phyloP scores from a whole-genome alignment of 2,888 invertebrate species.

The Oscheius sp. region DNA sequence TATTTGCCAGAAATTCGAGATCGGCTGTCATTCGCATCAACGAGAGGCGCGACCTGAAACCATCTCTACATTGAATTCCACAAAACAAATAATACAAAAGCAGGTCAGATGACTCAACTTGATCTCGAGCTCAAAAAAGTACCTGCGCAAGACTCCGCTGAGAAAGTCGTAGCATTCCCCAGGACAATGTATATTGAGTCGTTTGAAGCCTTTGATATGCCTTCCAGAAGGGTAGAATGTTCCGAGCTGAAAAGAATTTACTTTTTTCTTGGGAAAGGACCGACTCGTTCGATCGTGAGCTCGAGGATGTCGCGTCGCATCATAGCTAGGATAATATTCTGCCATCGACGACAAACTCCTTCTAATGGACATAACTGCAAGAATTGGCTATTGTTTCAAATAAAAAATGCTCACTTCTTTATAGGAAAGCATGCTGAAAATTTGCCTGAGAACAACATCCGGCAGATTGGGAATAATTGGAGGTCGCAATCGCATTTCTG shows the following conservation, averaged over 20 bases:
- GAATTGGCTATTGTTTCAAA: no score
- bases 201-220: conserved; percentile 48
- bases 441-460: conserved; percentile 47
- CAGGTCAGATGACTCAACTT: no score
- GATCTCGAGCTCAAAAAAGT: neutral
- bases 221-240: conserved; percentile 37
- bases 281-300: conserved; percentile 46
- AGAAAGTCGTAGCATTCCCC: conserved; percentile 47
- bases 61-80: no score
- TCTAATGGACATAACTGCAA: conserved; percentile 41
- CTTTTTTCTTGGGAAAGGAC: neutral
- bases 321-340: conserved; percentile 40
- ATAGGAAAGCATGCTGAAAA: conserved; percentile 37
- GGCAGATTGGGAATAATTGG: conserved; percentile 51
- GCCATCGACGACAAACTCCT: conserved; percentile 52
- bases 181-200: conserved; percentile 45
- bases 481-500: conserved; percentile 10
- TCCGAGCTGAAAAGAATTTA: conserved; percentile 33
- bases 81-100: no score
- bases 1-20: conserved; percentile 45
- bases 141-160: conserved; percentile 47
- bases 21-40: conserved; percentile 50
- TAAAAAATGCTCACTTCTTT: conserved; percentile 29
- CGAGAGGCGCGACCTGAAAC: conserved; percentile 35
- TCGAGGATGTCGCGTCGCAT: conserved; percentile 48